phyloP scores from a whole-genome alignment of 2,113 vertebrate species.

The Spea bombifrons region DNA sequence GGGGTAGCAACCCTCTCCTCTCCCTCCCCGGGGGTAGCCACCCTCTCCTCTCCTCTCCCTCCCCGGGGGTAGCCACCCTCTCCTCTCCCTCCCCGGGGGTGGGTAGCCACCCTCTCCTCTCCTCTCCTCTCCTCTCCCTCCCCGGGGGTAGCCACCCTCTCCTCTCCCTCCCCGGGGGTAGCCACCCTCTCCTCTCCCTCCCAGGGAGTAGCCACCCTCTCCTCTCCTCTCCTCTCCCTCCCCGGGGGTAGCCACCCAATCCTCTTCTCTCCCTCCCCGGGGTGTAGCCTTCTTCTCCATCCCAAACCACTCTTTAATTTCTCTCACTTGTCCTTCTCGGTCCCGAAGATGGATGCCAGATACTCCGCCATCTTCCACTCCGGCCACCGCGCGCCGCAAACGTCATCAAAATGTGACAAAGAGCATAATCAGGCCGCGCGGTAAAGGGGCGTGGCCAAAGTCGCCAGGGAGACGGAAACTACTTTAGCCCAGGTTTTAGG shows the following conservation, averaged over 20 bases:
- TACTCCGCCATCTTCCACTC: conserved; percentile 53
- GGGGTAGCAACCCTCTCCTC: neutral
- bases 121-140: neutral
- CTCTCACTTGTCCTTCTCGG: conserved; percentile 58
- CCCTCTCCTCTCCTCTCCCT: neutral
- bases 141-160: neutral
- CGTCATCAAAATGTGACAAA: neutral
- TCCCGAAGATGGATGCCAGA: conserved; percentile 58
- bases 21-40: neutral
- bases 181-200: neutral
- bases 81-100: neutral
- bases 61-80: neutral
- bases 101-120: neutral
- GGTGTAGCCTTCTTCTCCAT: neutral
- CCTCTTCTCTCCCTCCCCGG: neutral
- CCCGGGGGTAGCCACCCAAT: neutral
- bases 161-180: neutral
- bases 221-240: neutral
- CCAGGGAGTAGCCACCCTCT: neutral
- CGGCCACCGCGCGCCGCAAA: neutral
- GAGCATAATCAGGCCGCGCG: neutral
- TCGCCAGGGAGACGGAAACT: neutral
- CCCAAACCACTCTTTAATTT: neutral
- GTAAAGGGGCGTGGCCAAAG: neutral
- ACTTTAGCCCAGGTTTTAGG: neutral